phyloP scores from a whole-genome alignment of 2,888 invertebrate species.

The Noctuana brunneofusca region DNA sequence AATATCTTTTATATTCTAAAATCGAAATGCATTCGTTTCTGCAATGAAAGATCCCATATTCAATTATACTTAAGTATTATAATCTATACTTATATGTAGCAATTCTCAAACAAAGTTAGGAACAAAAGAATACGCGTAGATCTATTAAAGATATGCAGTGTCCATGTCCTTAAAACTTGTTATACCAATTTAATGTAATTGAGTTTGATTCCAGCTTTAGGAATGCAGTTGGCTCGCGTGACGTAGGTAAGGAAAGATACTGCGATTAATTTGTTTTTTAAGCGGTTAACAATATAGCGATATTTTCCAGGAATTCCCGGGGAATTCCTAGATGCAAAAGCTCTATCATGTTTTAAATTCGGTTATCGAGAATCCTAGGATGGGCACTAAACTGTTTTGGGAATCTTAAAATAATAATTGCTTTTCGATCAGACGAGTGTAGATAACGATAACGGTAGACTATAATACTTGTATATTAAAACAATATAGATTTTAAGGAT shows the following conservation, averaged over 20 bases:
- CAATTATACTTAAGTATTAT: background rate
- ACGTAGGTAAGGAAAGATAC: constrained; percentile 6
- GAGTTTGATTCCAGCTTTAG: constrained; percentile 20
- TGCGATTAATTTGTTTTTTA: constrained; percentile 17
- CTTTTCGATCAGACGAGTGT: too few relatives aligned
- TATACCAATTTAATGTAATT: constrained; percentile 23
- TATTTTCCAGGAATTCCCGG: background rate
- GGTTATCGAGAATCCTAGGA: too few relatives aligned
- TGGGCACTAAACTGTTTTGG: too few relatives aligned
- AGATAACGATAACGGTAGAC: too few relatives aligned
- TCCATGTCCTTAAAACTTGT: constrained; percentile 18
- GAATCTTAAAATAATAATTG: too few relatives aligned
- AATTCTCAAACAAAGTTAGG: background rate
- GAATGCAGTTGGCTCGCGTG: constrained; percentile 29
- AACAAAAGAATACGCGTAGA: background rate
- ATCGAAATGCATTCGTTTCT: too few relatives aligned
- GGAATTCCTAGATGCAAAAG: too few relatives aligned
- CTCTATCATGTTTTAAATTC: too few relatives aligned
- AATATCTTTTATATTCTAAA: too few relatives aligned
- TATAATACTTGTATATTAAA: too few relatives aligned
- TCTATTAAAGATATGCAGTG: background rate
- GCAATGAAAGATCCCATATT: too few relatives aligned
- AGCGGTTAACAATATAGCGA: constrained; percentile 4
- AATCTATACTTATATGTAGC: background rate
- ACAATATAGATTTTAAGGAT: too few relatives aligned